These are phyloP conservation scores for Catharus minimus DNA, from an alignment of 2,113 vertebrate genomes.

Conservation along the genomic window DNA sequence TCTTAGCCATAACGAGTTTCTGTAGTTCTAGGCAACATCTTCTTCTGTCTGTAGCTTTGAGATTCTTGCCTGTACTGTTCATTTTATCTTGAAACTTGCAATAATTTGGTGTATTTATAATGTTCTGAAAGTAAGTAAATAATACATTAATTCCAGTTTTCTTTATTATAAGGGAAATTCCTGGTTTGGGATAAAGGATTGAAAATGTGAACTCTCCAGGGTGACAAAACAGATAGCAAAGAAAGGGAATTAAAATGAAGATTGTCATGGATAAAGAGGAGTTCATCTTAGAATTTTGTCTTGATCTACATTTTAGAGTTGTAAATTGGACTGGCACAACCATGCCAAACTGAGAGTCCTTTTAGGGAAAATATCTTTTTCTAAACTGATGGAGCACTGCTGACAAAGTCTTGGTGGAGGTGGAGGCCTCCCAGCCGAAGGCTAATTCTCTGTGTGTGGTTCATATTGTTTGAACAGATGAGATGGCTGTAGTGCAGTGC, in stretches of 20 bases:
- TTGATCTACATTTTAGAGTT: neutral
- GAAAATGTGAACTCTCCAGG: neutral
- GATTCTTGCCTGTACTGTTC: neutral
- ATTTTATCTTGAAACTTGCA: neutral
- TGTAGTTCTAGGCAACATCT: neutral
- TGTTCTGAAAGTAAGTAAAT: neutral
- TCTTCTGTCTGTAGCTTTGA: neutral
- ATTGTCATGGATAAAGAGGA: neutral
- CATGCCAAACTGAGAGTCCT: neutral
- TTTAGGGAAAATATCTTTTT: neutral
- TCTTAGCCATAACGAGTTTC: neutral
- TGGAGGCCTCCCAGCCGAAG: neutral
- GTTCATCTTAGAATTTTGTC: neutral
- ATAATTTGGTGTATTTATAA: neutral
- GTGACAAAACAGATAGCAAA: neutral
- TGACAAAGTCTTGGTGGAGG: neutral
- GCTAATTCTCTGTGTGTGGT: neutral
- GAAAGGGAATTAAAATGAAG: neutral
- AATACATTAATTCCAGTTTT: neutral
- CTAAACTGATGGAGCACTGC: neutral
- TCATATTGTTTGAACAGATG: neutral
- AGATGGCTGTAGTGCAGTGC: neutral
- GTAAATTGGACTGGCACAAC: neutral
- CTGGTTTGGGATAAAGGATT: neutral
- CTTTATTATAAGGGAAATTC: neutral